Conservation (phyloP, 2,797 vertebrate genomes). For the Corythornis leucogaster region DNA sequence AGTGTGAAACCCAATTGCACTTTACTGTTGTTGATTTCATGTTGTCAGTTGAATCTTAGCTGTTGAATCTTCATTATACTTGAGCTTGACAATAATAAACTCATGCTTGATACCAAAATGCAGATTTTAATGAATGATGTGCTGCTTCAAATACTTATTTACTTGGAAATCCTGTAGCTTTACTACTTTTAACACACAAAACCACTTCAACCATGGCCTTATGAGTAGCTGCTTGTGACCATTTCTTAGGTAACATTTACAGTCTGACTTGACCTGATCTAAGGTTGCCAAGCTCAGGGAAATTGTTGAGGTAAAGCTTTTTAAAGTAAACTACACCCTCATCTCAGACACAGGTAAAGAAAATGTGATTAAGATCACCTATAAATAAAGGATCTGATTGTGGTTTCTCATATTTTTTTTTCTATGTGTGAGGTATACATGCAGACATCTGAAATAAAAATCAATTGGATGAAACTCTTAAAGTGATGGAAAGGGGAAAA, state of each 20-base stretch:
- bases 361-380: not conserved
- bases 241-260: not conserved
- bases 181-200: not conserved
- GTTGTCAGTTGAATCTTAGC: not conserved
- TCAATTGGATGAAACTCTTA: not conserved
- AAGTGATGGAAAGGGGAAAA: not conserved
- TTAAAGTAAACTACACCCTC: not conserved
- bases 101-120: not conserved
- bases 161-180: not conserved
- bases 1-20: not conserved
- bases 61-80: not conserved
- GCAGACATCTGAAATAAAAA: conserved; percentile 1
- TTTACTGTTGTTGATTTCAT: not conserved
- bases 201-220: not conserved
- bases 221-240: not conserved
- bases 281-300: not conserved
- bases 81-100: not conserved
- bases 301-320: not conserved
- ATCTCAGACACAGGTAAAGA: not conserved
- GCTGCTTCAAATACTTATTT: not conserved
- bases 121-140: not conserved
- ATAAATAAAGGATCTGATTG: not conserved
- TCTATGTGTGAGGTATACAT: not conserved
- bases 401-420: not conserved
- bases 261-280: not conserved